A percentile compares a stretch with the other conserved stretches of the same genome.
Evolutionary conservation across 2,888 invertebrate species (phyloP).

Genomic region (Caenorhabditis panamensis): DNA sequence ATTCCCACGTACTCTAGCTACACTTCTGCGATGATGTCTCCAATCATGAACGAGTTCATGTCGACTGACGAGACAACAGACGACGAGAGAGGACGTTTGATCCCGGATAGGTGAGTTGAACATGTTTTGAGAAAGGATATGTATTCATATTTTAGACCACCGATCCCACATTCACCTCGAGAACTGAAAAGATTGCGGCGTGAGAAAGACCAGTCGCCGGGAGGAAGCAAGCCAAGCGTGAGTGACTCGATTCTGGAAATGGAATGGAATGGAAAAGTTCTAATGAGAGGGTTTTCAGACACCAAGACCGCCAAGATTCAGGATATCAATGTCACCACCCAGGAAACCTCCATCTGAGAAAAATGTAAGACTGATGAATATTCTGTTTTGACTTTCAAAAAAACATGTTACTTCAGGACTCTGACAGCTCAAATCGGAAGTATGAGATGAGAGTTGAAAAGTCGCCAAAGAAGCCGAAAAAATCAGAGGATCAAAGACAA

Average conservation of each 20-base stretch:
- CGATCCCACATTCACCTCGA: constrained; percentile 53
- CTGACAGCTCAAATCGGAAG: constrained; percentile 58
- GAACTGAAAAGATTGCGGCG: constrained; percentile 50
- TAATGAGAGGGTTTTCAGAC: constrained; percentile 59
- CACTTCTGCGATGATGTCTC: constrained; percentile 80
- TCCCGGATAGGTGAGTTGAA: constrained; percentile 64
- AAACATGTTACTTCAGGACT: constrained; percentile 46
- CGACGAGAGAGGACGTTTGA: constrained; percentile 62
- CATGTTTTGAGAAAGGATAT: too few relatives aligned
- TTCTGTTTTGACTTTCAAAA: not conserved
- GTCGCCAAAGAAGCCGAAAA: constrained; percentile 57
- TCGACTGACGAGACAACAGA: constrained; percentile 71
- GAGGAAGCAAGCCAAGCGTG: constrained; percentile 58
- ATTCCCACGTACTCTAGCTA: constrained; percentile 67
- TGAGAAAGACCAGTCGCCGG: constrained; percentile 47
- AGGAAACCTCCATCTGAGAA: constrained; percentile 62
- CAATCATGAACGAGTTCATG: constrained; percentile 73
- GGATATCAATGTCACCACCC: constrained; percentile 78
- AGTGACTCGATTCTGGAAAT: constrained; percentile 17
- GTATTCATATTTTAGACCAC: constrained; percentile 60
- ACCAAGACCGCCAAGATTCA: constrained; percentile 73
- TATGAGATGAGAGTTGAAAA: constrained; percentile 70
- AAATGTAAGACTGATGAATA: constrained; percentile 31
- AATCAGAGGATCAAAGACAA: constrained; percentile 18
- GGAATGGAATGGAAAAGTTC: not conserved